Percentiles rank a stretch among this genome's conserved stretches.
phyloP scores from a whole-genome alignment of 2,888 invertebrate species.

The Adela reaumurella region DNA sequence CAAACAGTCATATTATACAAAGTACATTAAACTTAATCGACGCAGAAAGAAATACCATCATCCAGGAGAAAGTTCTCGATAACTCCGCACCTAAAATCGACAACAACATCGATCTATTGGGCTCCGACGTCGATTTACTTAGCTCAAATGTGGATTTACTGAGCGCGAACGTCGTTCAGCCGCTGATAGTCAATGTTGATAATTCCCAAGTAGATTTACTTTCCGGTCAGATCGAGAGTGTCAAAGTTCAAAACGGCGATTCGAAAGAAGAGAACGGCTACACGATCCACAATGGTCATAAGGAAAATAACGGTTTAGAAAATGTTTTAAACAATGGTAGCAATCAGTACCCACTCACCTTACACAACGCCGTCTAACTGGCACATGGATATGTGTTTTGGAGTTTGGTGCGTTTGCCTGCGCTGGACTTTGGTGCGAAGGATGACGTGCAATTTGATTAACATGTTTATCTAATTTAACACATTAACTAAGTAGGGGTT shows the following conservation, averaged over 20 bases:
- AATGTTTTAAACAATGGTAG: background rate
- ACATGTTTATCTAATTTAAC: background rate
- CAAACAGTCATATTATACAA: background rate
- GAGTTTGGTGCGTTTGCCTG: too few relatives aligned
- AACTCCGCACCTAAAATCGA: background rate
- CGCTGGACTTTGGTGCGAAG: background rate
- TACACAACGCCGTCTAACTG: constrained; percentile 2
- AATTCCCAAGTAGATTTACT: background rate
- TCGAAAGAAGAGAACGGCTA: background rate
- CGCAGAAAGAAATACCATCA: background rate
- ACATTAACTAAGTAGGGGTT: background rate
- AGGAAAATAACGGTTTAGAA: background rate
- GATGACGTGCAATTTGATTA: background rate
- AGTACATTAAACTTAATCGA: background rate
- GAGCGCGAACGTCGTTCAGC: background rate
- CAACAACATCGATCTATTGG: background rate
- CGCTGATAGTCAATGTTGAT: background rate
- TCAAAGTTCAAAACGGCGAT: background rate
- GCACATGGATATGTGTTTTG: too few relatives aligned
- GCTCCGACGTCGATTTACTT: too few relatives aligned
- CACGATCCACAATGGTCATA: constrained; percentile 1
- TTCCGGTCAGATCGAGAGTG: background rate
- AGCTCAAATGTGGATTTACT: background rate
- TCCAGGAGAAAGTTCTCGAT: too few relatives aligned
- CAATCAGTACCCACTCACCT: background rate